phyloP scores from a whole-genome alignment of 2,113 vertebrate species.

The Hemicordylus capensis region DNA sequence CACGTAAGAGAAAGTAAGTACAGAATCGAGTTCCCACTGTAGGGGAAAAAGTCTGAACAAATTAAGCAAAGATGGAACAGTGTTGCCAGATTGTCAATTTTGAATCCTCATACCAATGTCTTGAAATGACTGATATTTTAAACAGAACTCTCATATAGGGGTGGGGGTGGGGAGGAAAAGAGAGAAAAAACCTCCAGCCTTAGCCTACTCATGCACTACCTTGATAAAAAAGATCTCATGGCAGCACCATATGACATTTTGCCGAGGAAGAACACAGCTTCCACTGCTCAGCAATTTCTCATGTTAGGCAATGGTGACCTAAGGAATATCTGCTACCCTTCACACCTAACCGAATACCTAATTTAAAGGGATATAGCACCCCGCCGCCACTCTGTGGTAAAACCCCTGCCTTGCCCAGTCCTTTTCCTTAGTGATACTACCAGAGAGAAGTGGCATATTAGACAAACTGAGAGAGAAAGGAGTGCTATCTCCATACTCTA shows the following conservation, averaged over 20 bases:
- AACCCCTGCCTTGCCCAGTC: neutral
- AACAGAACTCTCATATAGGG: neutral
- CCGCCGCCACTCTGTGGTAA: no score
- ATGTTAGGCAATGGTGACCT: neutral
- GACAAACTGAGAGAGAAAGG: neutral
- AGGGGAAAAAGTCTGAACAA: constrained; percentile 64
- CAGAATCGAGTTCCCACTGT: constrained; percentile 71
- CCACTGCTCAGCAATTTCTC: neutral
- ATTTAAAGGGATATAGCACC: neutral
- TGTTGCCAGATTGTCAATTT: neutral
- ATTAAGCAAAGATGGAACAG: constrained; percentile 62
- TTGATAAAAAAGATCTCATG: no score
- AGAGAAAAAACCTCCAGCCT: neutral
- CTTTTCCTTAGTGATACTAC: neutral
- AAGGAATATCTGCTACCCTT: neutral
- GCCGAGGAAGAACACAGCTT: neutral
- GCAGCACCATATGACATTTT: neutral
- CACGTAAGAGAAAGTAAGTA: constrained; percentile 66
- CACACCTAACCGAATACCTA: neutral
- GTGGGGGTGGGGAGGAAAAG: neutral
- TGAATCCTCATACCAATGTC: neutral
- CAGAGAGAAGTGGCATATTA: neutral
- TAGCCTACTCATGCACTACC: neutral
- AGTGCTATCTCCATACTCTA: neutral
- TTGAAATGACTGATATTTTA: neutral